Conservation (phyloP, 2,113 vertebrate species). For the Sus scrofa region DNA sequence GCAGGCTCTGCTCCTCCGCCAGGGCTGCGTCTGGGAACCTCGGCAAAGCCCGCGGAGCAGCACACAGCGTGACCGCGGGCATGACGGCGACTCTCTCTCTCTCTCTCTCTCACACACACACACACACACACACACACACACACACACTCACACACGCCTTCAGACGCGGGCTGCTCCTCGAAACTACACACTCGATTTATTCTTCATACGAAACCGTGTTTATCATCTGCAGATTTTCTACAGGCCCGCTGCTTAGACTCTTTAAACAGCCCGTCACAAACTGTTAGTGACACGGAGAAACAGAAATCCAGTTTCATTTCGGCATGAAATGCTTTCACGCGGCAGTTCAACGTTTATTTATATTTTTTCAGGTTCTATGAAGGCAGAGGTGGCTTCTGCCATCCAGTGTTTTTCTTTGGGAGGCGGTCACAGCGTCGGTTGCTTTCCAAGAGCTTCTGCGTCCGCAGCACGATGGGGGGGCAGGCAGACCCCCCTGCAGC, state of each 20-base stretch:
- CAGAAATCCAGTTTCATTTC: not conserved
- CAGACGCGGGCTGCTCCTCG: not conserved
- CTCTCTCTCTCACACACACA: too few species aligned
- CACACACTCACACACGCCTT: too few species aligned
- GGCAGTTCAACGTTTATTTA: not conserved
- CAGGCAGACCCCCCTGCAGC: not conserved
- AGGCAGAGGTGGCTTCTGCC: not conserved
- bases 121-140: too few species aligned
- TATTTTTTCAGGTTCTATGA: not conserved
- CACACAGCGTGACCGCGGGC: too few species aligned
- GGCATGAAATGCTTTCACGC: not conserved
- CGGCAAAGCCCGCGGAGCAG: too few species aligned
- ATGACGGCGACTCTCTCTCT: too few species aligned
- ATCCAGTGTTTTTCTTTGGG: not conserved
- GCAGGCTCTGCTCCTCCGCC: too few species aligned
- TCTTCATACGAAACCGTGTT: not conserved
- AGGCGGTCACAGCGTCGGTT: not conserved
- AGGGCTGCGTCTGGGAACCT: too few species aligned
- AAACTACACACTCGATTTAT: rapidly evolving
- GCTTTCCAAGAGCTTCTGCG: not conserved
- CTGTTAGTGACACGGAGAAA: too few species aligned
- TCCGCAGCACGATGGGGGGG: too few species aligned
- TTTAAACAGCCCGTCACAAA: not conserved
- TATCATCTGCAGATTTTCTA: rapidly evolving
- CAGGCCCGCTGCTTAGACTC: rapidly evolving